These are phyloP conservation scores for Chironomus tepperi DNA, from an alignment of 1,140 invertebrate species.

Conservation along the genomic window DNA sequence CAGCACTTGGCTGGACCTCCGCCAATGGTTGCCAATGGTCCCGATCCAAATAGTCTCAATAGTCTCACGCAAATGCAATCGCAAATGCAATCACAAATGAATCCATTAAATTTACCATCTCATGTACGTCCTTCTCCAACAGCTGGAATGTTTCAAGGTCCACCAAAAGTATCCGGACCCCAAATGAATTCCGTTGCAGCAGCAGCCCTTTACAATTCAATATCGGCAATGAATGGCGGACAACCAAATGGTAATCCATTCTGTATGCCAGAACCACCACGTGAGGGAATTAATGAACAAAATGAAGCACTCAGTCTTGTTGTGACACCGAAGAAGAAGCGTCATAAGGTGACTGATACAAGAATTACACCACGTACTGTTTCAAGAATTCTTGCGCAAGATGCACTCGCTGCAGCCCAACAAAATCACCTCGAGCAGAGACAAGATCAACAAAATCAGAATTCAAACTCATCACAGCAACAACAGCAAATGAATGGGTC, in stretches of 20 bases:
- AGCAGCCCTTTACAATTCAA: slow-evolving; percentile 50
- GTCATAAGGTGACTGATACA: slow-evolving; percentile 95
- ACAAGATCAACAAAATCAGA: slow-evolving; percentile 27
- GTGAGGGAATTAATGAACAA: slow-evolving; percentile 62
- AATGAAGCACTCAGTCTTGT: slow-evolving; percentile 90
- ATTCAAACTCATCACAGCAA: slow-evolving; percentile 30
- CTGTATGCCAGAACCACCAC: slow-evolving; percentile 47
- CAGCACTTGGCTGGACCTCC: slow-evolving; percentile 26
- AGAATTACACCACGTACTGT: slow-evolving; percentile 86
- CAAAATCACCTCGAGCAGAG: slow-evolving; percentile 28
- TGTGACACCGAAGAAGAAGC: slow-evolving; percentile 89
- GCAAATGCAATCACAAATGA: slow-evolving; percentile 32
- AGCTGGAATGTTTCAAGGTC: slow-evolving; percentile 60
- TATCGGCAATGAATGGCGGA: slow-evolving; percentile 38
- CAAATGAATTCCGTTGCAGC: slow-evolving; percentile 51
- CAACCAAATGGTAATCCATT: slow-evolving; percentile 54
- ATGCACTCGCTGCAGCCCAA: slow-evolving; percentile 39
- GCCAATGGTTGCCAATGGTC: slow-evolving; percentile 25
- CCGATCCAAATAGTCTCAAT: slow-evolving; percentile 31
- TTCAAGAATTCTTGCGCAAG: slow-evolving; percentile 72
- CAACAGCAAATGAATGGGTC: slow-evolving; percentile 27
- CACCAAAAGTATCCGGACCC: slow-evolving; percentile 57
- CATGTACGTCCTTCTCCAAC: slow-evolving; percentile 56
- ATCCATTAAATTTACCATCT: slow-evolving; percentile 55
- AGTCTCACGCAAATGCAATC: slow-evolving; percentile 28